Evolutionary conservation across 2,797 vertebrate species (phyloP).

Genomic region (Arctocebus calabarensis): DNA sequence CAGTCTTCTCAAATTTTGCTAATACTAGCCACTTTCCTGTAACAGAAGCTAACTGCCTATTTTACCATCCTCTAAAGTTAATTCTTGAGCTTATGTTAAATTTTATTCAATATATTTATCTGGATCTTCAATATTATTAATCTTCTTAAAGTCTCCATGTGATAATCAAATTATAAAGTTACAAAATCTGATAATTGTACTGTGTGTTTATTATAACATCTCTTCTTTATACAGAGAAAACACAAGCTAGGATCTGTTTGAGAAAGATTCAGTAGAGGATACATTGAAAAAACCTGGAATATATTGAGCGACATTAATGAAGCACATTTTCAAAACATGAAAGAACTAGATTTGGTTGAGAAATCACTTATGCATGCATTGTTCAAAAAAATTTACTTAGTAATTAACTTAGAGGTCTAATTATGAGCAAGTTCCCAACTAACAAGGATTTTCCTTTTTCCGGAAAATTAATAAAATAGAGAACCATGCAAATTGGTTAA

Average conservation of each 20-base stretch:
- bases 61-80: background rate
- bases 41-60: background rate
- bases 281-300: background rate
- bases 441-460: background rate
- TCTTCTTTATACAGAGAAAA: constrained; percentile 19
- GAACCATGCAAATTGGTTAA: background rate
- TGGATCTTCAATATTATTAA: background rate
- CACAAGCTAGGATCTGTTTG: background rate
- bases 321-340: constrained; percentile 10
- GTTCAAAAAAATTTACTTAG: background rate
- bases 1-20: background rate
- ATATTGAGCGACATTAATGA: background rate
- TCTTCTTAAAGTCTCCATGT: background rate
- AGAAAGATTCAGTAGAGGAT: background rate
- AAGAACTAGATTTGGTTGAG: background rate
- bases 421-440: background rate
- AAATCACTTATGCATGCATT: background rate
- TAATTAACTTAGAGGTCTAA: background rate
- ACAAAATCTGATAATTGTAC: background rate
- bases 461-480: constrained; percentile 20
- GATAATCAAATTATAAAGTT: background rate
- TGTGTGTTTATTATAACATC: background rate
- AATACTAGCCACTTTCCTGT: background rate
- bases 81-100: background rate
- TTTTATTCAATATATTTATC: constrained; percentile 15